A percentile compares a stretch with the other conserved stretches of the same genome.
Conservation (phyloP, 1,140 invertebrate genomes). For the Drosophila murphyi region DNA sequence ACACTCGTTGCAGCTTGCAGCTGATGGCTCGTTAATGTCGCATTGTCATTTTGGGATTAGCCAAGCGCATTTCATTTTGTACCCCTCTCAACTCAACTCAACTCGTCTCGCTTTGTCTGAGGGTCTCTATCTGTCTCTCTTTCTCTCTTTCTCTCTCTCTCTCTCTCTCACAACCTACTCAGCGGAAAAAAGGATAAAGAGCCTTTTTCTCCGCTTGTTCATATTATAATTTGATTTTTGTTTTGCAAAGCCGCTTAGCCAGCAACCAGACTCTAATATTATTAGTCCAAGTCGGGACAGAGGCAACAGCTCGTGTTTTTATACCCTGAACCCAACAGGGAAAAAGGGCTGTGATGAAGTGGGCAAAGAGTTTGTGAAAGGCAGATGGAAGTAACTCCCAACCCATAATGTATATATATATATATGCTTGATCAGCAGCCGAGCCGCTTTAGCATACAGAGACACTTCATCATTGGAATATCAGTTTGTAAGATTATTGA, state of each 20-base stretch:
- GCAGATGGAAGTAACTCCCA: no score
- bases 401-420: no score
- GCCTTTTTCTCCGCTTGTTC: conserved; percentile 24
- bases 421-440: no score
- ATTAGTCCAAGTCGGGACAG: conserved; percentile 24
- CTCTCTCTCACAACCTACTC: background rate
- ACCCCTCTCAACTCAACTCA: background rate
- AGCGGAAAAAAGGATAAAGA: conserved; percentile 24
- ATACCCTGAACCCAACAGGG: background rate
- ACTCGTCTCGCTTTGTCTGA: conserved; percentile 9
- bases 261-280: conserved; percentile 23
- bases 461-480: no score
- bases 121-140: background rate
- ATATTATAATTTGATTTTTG: conserved; percentile 70
- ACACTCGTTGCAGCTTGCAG: conserved; percentile 24
- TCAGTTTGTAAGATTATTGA: no score
- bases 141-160: background rate
- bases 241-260: conserved; percentile 56
- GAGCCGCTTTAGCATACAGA: no score
- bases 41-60: conserved; percentile 64
- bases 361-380: no score
- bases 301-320: background rate
- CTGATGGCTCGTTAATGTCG: conserved; percentile 39
- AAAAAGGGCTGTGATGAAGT: no score
- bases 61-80: background rate